Evolutionary conservation across 1,140 invertebrate species (phyloP).

Genomic region (Physella acuta): DNA sequence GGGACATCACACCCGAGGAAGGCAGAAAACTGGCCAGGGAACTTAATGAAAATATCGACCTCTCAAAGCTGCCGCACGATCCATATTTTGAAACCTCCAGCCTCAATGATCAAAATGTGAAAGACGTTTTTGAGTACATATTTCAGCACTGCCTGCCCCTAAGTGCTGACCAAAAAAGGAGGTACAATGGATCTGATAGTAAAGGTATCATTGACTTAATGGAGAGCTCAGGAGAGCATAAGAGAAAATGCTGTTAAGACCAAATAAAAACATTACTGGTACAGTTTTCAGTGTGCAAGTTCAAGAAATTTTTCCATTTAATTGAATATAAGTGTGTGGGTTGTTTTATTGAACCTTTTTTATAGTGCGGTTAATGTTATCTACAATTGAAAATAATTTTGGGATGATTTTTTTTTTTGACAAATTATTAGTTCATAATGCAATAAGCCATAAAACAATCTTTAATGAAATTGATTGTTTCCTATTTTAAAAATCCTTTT

Average conservation of each 20-base stretch:
- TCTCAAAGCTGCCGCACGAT: conserved; percentile 34
- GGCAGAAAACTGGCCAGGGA: conserved; percentile 46
- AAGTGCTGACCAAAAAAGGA: conserved; percentile 30
- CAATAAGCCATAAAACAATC: too few relatives aligned
- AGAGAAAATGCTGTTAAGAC: neutral
- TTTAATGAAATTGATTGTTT: too few relatives aligned
- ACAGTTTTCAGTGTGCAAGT: too few relatives aligned
- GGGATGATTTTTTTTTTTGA: too few relatives aligned
- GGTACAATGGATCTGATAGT: neutral
- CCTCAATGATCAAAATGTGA: conserved; percentile 51
- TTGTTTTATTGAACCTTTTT: too few relatives aligned
- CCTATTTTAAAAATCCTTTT: too few relatives aligned
- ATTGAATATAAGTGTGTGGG: too few relatives aligned
- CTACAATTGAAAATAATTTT: too few relatives aligned
- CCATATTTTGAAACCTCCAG: conserved; percentile 62
- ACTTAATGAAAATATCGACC: conserved; percentile 48
- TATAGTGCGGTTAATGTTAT: too few relatives aligned
- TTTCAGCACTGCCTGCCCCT: conserved; percentile 53
- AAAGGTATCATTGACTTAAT: conserved; percentile 15
- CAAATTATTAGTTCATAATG: too few relatives aligned
- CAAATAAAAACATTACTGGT: too few relatives aligned
- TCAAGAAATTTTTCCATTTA: too few relatives aligned
- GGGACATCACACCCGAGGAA: conserved; percentile 48
- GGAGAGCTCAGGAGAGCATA: neutral
- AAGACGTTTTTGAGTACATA: conserved; percentile 58